These are phyloP conservation scores for Neria commutata DNA, from an alignment of 2,888 invertebrate species.

Conservation along the genomic window DNA sequence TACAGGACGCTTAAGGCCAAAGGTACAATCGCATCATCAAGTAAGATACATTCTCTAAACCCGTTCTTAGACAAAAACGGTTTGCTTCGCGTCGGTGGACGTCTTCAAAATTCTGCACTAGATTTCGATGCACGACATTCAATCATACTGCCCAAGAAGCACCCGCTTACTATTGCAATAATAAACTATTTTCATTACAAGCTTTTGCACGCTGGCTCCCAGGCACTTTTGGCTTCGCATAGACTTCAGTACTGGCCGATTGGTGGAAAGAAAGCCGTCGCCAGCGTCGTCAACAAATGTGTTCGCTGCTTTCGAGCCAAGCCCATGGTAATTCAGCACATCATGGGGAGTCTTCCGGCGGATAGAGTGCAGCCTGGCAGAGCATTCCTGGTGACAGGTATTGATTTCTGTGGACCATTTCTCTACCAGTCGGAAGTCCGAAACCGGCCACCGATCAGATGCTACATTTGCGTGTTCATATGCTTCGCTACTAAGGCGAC, in stretches of 20 bases:
- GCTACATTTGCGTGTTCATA: no score
- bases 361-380: no score
- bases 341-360: neutral
- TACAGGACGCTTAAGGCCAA: neutral
- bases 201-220: neutral
- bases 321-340: neutral
- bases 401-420: neutral
- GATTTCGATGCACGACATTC: conserved; percentile 2
- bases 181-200: neutral
- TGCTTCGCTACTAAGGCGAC: no score
- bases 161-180: neutral
- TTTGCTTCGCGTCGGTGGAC: conserved; percentile 18
- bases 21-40: neutral
- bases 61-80: conserved; percentile 15
- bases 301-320: neutral
- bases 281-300: neutral
- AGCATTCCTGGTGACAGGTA: neutral
- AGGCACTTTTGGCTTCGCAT: neutral
- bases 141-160: neutral
- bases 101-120: neutral
- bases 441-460: no score
- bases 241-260: neutral
- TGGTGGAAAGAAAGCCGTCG: conserved; percentile 26
- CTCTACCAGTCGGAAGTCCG: neutral
- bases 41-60: conserved; percentile 6